A percentile compares a stretch with the other conserved stretches of the same genome.
Conservation (phyloP, 2,797 vertebrate species). For the Sciurus vulgaris region DNA sequence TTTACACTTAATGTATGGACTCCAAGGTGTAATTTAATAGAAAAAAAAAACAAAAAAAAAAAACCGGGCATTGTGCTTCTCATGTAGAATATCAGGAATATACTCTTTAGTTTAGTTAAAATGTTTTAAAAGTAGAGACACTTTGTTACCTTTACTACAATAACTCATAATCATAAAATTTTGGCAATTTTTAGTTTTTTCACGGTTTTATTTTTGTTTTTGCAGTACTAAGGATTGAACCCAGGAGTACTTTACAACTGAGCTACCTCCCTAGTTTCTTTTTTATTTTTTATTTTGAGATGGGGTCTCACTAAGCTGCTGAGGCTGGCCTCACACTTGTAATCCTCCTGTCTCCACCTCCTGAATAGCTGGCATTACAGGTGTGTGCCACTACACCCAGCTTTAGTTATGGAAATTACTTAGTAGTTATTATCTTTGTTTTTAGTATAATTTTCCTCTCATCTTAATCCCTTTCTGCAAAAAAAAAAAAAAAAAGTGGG, state of each 20-base stretch:
- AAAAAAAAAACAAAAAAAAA: background rate
- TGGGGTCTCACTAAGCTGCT: too few species aligned
- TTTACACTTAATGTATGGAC: background rate
- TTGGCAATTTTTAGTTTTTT: constrained; percentile 88
- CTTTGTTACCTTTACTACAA: constrained; percentile 86
- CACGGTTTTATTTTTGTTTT: too few species aligned
- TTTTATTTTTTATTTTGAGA: too few species aligned
- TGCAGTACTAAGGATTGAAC: too few species aligned
- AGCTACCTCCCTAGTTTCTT: too few species aligned
- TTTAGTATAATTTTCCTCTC: background rate
- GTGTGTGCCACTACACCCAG: constrained; percentile 66
- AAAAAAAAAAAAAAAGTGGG: background rate
- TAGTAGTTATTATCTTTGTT: constrained; percentile 9
- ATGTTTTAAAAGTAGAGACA: background rate
- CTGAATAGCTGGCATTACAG: too few species aligned
- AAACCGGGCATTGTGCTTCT: background rate
- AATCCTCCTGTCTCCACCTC: too few species aligned
- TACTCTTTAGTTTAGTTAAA: background rate
- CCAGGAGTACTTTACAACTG: too few species aligned
- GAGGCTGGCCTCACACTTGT: too few species aligned
- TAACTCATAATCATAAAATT: constrained; percentile 90
- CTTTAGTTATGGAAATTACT: constrained; percentile 84
- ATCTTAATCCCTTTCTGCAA: background rate
- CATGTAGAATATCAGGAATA: background rate
- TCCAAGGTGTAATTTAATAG: background rate